Conservation (phyloP, 2,113 vertebrate species). For the Ptilorrhoa leucosticta region DNA sequence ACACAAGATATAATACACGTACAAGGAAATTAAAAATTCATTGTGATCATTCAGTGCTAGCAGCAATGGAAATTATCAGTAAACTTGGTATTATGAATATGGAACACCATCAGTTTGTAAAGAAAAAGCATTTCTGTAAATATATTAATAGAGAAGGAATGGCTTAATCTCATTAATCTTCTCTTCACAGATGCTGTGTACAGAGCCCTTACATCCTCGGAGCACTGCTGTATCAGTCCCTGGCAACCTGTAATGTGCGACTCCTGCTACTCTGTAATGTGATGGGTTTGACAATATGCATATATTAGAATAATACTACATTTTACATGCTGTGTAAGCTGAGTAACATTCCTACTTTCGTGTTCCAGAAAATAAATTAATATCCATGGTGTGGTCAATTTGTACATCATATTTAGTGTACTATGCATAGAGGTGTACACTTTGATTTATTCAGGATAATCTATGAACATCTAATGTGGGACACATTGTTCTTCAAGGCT, state of each 20-base stretch:
- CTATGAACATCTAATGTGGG: background rate
- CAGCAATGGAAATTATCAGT: background rate
- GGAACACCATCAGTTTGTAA: background rate
- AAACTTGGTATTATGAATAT: background rate
- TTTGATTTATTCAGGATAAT: background rate
- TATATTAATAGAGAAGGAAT: background rate
- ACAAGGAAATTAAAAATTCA: background rate
- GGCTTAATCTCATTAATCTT: background rate
- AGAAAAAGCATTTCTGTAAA: background rate
- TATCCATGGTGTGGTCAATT: background rate
- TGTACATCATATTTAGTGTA: background rate
- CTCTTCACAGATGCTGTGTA: background rate
- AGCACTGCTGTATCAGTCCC: background rate
- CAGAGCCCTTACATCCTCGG: background rate
- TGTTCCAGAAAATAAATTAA: background rate
- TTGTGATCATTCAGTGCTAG: background rate
- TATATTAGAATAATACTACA: background rate
- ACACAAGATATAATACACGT: background rate
- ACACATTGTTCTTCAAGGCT: background rate
- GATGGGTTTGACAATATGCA: background rate
- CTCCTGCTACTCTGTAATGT: background rate
- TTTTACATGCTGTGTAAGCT: background rate
- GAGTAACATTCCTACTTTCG: background rate
- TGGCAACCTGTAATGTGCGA: conserved; percentile 13
- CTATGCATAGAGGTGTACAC: background rate